These are phyloP conservation scores for Resseliella maxima DNA, from an alignment of 2,888 invertebrate genomes.

Conservation along the genomic window DNA sequence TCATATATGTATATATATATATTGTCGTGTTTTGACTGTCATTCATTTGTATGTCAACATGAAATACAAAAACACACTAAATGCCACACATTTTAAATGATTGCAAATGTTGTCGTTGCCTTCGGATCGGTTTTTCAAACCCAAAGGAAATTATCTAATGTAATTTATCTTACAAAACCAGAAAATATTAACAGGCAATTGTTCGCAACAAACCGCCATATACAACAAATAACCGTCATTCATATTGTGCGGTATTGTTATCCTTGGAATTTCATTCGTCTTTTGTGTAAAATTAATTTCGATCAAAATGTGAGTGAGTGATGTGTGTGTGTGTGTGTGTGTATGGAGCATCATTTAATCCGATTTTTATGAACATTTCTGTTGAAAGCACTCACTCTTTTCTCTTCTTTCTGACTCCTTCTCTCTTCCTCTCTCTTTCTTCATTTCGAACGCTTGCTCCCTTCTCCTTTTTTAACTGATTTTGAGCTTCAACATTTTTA, in stretches of 20 bases:
- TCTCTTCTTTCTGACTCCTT: too few species aligned
- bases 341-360: neutral
- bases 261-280: neutral
- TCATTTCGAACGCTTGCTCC: too few species aligned
- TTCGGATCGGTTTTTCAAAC: neutral
- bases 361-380: neutral
- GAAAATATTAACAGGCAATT: conserved; percentile 29
- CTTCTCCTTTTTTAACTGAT: too few species aligned
- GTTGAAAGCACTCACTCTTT: neutral
- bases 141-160: neutral
- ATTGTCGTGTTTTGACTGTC: neutral
- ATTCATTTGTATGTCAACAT: neutral
- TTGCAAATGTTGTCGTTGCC: neutral
- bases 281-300: neutral
- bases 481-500: too few species aligned
- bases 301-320: neutral
- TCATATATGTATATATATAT: too few species aligned
- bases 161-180: neutral
- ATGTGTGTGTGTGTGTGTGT: too few species aligned
- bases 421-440: too few species aligned
- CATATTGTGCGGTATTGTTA: neutral
- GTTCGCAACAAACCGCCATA: neutral
- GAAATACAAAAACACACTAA: neutral
- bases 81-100: neutral
- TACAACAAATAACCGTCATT: neutral